These are phyloP conservation scores for Dolichotis patagonum DNA, from an alignment of 2,113 vertebrate genomes.

Conservation along the genomic window DNA sequence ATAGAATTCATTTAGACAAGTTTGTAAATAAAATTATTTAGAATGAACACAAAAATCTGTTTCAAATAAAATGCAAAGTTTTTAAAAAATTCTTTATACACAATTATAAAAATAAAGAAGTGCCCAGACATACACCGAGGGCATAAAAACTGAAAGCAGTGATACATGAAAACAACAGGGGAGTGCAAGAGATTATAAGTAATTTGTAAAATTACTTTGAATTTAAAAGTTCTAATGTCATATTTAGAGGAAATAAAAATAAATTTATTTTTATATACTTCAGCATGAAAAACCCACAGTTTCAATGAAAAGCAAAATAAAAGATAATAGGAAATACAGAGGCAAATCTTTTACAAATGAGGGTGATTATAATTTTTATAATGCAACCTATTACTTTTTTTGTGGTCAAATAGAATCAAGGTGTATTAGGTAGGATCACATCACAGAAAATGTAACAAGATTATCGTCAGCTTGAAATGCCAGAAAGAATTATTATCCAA, in stretches of 20 bases:
- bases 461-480: not conserved
- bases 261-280: not conserved
- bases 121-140: not conserved
- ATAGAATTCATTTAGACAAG: not conserved
- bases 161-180: not conserved
- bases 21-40: not conserved
- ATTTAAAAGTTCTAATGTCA: constrained; percentile 24
- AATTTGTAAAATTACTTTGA: not conserved
- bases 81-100: not conserved
- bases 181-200: not conserved
- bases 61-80: constrained; percentile 35
- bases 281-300: not conserved
- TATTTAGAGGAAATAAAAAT: not conserved
- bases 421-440: not conserved
- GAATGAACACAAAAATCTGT: not conserved
- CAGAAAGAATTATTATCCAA: not conserved
- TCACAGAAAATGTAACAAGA: not conserved
- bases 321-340: not conserved
- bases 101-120: constrained; percentile 26
- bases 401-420: not conserved
- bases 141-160: not conserved
- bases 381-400: not conserved
- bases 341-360: not conserved
- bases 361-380: not conserved
- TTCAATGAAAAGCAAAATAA: not conserved